Base-by-base conservation (phyloP, 2,797 vertebrate genomes). In the Liparis tanakae region DNA sequence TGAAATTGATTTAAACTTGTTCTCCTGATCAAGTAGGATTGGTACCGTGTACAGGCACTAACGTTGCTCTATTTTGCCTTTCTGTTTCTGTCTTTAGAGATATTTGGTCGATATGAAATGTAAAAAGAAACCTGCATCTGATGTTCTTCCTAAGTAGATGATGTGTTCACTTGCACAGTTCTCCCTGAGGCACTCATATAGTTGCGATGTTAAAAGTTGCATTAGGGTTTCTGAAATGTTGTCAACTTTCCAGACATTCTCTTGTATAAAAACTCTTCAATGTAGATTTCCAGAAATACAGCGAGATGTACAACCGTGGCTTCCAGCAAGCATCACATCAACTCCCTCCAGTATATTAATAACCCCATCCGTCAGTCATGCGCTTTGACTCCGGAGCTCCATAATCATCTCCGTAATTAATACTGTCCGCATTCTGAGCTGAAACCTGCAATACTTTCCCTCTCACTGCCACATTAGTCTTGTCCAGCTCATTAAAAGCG, bases 401-500 rank as follows among this genome's bases (percentile, higher is more conserved):
- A 68, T 79, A 63, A 68, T 83, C 74, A 81, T 80, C 58, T 39
- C 61, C 51, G 68, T 81, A 82, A 88, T 88, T 88, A 86, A 80
- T 83, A 67, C 37, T 60, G 75, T 56, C 30, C 34, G 58, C 73
- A 74, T 79, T 82, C 62, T 64, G 80, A 83, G 85, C 65, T 73
- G 74, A 84, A 87, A 70, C 68, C 54, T 44, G 73, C 75, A 80
- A 87, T 78, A 85, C 74, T 75, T 67, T 67, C 25, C 64, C 30
- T 41, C 75, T 85, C 67, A 34, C 63, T 77, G 73, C 61, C 55
- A 72, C 75, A 86, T 87, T 66, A 54, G 80, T 91, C 86, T 77
- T 82, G 81, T 81, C 82, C 79, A 67, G 70, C 65, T 84, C 70
- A 72, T 90, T 87, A 92, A 91, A 30, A 89, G 78, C 82, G 57